Percentiles rank a stretch among this genome's conserved stretches.
Evolutionary conservation across 2,113 vertebrate species (phyloP).

Genomic region (Taurulus bubalis): DNA sequence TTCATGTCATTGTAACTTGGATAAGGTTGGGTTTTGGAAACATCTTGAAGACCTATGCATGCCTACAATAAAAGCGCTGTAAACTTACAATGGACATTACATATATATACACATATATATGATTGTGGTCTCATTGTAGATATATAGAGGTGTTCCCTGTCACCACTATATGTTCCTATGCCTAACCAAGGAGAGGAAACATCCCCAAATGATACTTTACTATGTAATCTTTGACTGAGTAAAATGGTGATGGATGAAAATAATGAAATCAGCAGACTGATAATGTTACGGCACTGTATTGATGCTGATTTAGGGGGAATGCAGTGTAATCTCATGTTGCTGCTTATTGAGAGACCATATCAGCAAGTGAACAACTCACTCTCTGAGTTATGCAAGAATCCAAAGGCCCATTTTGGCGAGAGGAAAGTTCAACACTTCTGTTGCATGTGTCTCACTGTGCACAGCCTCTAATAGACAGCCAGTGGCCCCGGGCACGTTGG

Average conservation of each 20-base stretch:
- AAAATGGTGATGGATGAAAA: not conserved
- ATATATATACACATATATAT: too few relatives aligned
- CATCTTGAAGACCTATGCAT: too few relatives aligned
- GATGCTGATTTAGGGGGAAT: not conserved
- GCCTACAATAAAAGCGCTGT: not conserved
- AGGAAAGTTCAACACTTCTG: slow-evolving; percentile 33
- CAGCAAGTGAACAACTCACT: slow-evolving; percentile 22
- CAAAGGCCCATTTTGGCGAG: slow-evolving; percentile 46
- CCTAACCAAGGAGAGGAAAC: not conserved
- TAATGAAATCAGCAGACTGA: not conserved
- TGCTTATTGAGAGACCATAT: not conserved
- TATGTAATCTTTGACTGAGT: not conserved
- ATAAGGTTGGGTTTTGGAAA: not conserved
- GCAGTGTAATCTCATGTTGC: slow-evolving; percentile 1
- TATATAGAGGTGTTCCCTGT: not conserved
- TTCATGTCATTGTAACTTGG: not conserved
- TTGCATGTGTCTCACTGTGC: not conserved
- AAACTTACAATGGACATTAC: not conserved
- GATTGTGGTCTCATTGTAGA: too few relatives aligned
- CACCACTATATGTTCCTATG: not conserved
- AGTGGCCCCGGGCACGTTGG: not conserved
- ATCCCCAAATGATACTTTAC: not conserved
- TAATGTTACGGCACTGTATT: not conserved
- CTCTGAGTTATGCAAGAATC: slow-evolving; percentile 61
- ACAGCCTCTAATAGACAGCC: not conserved